Evolutionary conservation across 2,888 invertebrate genomes (phyloP).

Genomic region (Drosophila fungiperda): DNA sequence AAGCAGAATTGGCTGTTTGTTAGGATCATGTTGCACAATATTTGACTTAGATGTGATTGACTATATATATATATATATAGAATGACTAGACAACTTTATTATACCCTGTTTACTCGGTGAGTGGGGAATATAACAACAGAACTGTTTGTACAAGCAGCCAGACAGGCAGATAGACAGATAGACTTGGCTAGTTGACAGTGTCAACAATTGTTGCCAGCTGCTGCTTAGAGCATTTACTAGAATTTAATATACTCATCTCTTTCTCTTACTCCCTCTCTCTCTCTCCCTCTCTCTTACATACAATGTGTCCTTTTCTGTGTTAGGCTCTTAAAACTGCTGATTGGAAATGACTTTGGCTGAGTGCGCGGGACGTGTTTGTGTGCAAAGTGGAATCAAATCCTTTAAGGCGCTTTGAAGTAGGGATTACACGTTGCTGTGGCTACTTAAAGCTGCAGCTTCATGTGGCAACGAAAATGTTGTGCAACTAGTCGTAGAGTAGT

Average conservation of each 20-base stretch:
- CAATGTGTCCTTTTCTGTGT: too few relatives aligned
- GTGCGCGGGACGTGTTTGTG: slow-evolving; percentile 37
- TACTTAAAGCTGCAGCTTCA: slow-evolving; percentile 55
- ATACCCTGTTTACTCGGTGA: not conserved
- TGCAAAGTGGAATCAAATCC: slow-evolving; percentile 27
- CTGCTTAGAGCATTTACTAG: slow-evolving; percentile 30
- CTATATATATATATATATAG: not conserved
- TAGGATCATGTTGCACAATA: not conserved
- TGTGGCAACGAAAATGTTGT: slow-evolving; percentile 52
- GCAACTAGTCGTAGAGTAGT: slow-evolving; percentile 32
- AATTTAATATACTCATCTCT: slow-evolving; percentile 51
- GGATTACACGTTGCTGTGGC: slow-evolving; percentile 40
- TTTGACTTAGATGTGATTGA: not conserved
- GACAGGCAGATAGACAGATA: not conserved
- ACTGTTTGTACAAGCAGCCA: slow-evolving; percentile 20
- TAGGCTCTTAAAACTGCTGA: slow-evolving; percentile 39
- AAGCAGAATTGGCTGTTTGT: not conserved
- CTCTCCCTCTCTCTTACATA: not conserved
- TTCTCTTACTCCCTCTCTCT: not conserved
- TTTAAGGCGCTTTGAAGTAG: slow-evolving; percentile 18
- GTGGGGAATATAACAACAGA: slow-evolving; percentile 7
- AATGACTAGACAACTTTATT: not conserved
- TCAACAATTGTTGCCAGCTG: slow-evolving; percentile 50
- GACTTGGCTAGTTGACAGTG: not conserved
- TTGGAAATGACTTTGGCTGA: slow-evolving; percentile 67